Evolutionary conservation across 2,797 vertebrate genomes (phyloP).

Genomic region (Melopsittacus undulatus): DNA sequence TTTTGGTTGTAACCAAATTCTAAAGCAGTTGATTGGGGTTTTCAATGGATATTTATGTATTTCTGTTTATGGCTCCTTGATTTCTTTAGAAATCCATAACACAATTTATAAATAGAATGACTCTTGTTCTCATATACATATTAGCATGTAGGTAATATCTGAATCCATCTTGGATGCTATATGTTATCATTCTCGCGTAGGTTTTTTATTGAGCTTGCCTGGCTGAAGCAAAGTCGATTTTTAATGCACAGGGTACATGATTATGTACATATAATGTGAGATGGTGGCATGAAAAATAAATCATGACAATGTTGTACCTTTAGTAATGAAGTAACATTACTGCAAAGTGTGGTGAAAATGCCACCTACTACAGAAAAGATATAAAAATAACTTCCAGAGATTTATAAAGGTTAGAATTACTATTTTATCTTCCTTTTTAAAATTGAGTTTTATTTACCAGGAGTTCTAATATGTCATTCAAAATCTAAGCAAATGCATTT

Average conservation of each 20-base stretch:
- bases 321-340: background rate
- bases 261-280: background rate
- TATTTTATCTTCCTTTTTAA: background rate
- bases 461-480: rapidly evolving
- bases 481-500: background rate
- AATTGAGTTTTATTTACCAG: background rate
- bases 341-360: background rate
- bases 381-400: rapidly evolving
- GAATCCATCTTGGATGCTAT: background rate
- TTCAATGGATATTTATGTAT: background rate
- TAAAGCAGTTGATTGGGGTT: background rate
- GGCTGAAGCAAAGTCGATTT: background rate
- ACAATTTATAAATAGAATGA: background rate
- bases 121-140: background rate
- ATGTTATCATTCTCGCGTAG: background rate
- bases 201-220: background rate
- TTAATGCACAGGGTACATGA: background rate
- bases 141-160: background rate
- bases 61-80: background rate
- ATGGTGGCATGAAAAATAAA: background rate
- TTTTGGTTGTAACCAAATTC: background rate
- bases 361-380: background rate
- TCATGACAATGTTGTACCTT: background rate
- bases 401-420: background rate
- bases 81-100: background rate